phyloP scores from a whole-genome alignment of 23 tunicate species.

The Trididemnum clinides region DNA sequence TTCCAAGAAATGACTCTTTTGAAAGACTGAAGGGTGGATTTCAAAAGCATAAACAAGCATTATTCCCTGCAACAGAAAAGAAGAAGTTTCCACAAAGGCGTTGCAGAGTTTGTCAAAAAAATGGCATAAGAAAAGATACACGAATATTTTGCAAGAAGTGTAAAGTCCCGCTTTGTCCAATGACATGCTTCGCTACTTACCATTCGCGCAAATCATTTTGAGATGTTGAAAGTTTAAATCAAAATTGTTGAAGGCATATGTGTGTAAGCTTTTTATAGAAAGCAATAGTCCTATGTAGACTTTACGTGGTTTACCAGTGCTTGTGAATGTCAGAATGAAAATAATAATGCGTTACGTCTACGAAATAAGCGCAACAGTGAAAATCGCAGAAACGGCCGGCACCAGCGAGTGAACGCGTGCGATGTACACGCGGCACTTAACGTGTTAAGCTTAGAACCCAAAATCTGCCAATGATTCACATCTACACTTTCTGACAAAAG shows the following conservation, averaged over 20 bases:
- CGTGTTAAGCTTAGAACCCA: too few relatives aligned
- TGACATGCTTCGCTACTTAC: not conserved
- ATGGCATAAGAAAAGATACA: conserved; percentile 24
- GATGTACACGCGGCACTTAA: too few relatives aligned
- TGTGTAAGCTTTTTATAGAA: not conserved
- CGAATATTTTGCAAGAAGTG: conserved; percentile 17
- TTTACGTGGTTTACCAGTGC: too few relatives aligned
- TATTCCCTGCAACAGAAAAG: conserved; percentile 11
- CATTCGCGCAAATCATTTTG: conserved; percentile 5
- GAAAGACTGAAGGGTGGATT: conserved; percentile 26
- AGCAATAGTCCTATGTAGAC: not conserved
- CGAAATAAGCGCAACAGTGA: too few relatives aligned
- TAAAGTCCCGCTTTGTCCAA: not conserved
- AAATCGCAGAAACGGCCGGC: too few relatives aligned
- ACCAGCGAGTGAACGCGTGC: too few relatives aligned
- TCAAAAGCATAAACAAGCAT: conserved; percentile 17
- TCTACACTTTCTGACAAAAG: too few relatives aligned
- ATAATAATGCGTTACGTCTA: too few relatives aligned
- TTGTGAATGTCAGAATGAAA: too few relatives aligned
- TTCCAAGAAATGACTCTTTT: conserved; percentile 15
- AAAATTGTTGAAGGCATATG: not conserved
- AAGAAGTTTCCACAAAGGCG: conserved; percentile 8
- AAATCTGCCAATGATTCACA: too few relatives aligned
- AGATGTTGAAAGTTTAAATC: conserved; percentile 2
- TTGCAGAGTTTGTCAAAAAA: conserved; percentile 26